Base-by-base conservation (phyloP, 2,113 vertebrate species). In the Brevimyrus niger region DNA sequence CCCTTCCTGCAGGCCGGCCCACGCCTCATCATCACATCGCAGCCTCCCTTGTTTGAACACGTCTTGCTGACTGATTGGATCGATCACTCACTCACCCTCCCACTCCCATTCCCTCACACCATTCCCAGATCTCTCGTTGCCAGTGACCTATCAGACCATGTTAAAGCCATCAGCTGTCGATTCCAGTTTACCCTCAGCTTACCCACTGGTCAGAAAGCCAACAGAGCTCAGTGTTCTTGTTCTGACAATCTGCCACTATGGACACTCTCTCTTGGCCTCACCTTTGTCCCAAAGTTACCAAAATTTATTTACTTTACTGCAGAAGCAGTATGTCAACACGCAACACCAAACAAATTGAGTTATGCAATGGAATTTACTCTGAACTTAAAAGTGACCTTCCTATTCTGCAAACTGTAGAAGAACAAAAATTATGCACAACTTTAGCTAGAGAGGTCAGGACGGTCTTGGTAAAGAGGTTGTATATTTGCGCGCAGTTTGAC, bases 271-370 rank as follows among this genome's bases (percentile, higher is more conserved):
- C 73, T 80, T 80, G 73, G 2, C 73, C 35, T 80, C 73, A 80
- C 73, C 73, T 80, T 80, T 80, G 73, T 80, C 73, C 73, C 15
- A 80, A 80, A 80, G 73, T 38, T 80, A 80, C 35, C 73, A 80
- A 80, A 80, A 35, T 80, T 2, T 80, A 38, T 80, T 42, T 80
- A 42, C 15, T 80, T 80, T 80, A 42, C 35, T 80, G 7, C 15
- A 80, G 73, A 80, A 42, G 35, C 73, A 80, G 73, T 42, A 0
- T 19, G 73, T 38, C 73, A 80, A 80, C 73, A 80, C 5, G 38
- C 73, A 80, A 42, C 42, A 38, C 73, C 31, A 80, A 80, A 80
- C 73, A 80, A 80, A 80, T 80, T 80, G 35, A 80, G 35, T 80
- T 80, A 80, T 42, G 73, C 17, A 80, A 80, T n/a, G 35, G 3